phyloP scores from a whole-genome alignment of 2,797 vertebrate species.

The Tragopan temminckii region DNA sequence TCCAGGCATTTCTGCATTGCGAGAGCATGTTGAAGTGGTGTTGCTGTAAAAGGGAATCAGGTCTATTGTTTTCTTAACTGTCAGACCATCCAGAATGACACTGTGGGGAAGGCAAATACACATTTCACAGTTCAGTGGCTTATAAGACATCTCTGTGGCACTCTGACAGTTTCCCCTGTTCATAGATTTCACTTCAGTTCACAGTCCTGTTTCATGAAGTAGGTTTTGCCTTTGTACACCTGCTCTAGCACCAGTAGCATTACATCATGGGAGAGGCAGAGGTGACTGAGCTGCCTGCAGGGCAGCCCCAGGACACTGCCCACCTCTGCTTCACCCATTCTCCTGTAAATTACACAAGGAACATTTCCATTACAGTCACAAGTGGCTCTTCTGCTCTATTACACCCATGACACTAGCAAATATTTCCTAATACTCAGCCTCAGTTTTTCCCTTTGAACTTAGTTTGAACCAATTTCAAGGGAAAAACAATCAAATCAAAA shows the following conservation, averaged over 20 bases:
- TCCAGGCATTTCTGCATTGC: background rate
- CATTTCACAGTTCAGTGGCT: constrained; percentile 62
- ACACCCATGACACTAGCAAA: background rate
- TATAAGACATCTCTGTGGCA: background rate
- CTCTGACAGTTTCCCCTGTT: constrained; percentile 28
- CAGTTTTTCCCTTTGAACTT: background rate
- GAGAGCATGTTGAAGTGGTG: background rate
- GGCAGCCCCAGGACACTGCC: background rate
- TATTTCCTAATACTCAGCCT: constrained; percentile 3
- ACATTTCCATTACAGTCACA: constrained; percentile 23
- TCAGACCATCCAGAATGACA: constrained; percentile 24
- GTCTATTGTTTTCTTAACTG: constrained; percentile 35
- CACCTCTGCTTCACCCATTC: background rate
- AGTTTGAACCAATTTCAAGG: background rate
- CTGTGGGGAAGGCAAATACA: constrained; percentile 24
- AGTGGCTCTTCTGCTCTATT: constrained; percentile 25
- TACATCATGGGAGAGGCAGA: background rate
- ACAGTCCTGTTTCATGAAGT: constrained; percentile 34
- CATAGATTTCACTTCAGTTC: constrained; percentile 45
- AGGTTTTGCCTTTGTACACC: constrained; percentile 42
- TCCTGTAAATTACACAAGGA: constrained; percentile 31
- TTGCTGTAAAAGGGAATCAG: constrained; percentile 34
- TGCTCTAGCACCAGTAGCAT: constrained; percentile 7
- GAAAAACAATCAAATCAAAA: background rate
- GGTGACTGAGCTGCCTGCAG: constrained; percentile 29